These are phyloP conservation scores for Cheilosia vulpina DNA, from an alignment of 2,888 invertebrate genomes.

Conservation along the genomic window DNA sequence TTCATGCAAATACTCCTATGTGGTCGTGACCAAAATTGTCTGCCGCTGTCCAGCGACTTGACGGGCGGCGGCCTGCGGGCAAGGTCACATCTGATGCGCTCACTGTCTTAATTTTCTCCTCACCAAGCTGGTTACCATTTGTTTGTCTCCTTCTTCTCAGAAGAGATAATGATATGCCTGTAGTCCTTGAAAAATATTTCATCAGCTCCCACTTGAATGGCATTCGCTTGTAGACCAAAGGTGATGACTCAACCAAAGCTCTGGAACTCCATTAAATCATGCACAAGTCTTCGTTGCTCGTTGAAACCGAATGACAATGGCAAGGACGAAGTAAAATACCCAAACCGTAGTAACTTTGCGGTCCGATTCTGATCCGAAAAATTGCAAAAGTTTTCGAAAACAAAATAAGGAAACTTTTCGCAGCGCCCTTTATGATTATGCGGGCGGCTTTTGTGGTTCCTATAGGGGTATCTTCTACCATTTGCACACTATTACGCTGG, in stretches of 20 bases:
- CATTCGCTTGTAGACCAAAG: not conserved
- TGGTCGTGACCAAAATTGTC: not conserved
- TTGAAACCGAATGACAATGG: not conserved
- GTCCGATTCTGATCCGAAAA: slow-evolving; percentile 5
- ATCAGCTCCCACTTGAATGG: not conserved
- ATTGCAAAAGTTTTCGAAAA: slow-evolving; percentile 26
- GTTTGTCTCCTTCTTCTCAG: not conserved
- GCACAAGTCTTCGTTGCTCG: not conserved
- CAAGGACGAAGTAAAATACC: not conserved
- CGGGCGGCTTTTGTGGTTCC: slow-evolving; percentile 9
- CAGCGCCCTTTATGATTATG: slow-evolving; percentile 7
- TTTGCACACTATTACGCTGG: slow-evolving; percentile 28
- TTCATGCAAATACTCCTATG: no score
- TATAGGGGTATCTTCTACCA: slow-evolving; percentile 20
- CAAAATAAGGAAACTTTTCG: slow-evolving; percentile 12
- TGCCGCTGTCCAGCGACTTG: not conserved
- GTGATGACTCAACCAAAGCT: slow-evolving; percentile 29
- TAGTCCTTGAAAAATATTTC: slow-evolving; percentile 16
- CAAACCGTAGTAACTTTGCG: slow-evolving; percentile 12
- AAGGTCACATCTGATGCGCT: not conserved
- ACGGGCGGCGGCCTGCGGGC: not conserved
- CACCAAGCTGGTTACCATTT: not conserved
- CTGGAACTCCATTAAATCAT: slow-evolving; percentile 12
- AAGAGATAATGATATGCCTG: not conserved
- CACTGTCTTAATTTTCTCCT: slow-evolving; percentile 4